Percentiles rank a stretch among this genome's conserved stretches.
phyloP scores from a whole-genome alignment of 2,888 invertebrate species.

The Pasiphila rectangulata region DNA sequence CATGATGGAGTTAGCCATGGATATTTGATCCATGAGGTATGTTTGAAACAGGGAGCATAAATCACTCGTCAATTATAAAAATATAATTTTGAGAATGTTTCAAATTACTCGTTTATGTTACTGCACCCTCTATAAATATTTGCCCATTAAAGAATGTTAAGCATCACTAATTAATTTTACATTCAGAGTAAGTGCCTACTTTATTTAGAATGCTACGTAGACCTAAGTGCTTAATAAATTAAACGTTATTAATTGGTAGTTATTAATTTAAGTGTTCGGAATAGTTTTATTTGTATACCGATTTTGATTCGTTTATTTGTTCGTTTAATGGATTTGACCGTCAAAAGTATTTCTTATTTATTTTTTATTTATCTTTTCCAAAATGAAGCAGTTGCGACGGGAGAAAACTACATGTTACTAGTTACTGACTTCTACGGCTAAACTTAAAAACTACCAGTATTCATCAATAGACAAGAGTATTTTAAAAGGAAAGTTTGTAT shows the following conservation, averaged over 20 bases:
- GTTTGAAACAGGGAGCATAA: conserved; percentile 44
- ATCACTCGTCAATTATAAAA: conserved; percentile 53
- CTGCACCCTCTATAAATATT: too few species aligned
- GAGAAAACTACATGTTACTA: too few species aligned
- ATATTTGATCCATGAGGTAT: conserved; percentile 42
- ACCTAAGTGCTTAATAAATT: conserved; percentile 37
- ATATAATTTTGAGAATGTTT: conserved; percentile 44
- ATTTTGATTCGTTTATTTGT: too few species aligned
- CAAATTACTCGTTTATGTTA: conserved; percentile 11
- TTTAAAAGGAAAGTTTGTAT: too few species aligned
- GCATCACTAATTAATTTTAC: conserved; percentile 40
- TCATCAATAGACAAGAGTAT: too few species aligned
- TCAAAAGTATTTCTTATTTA: too few species aligned
- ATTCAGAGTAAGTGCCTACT: conserved; percentile 35
- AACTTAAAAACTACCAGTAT: too few species aligned
- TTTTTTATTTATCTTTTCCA: too few species aligned
- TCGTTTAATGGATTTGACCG: too few species aligned
- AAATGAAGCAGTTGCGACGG: too few species aligned
- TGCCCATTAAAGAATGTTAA: conserved; percentile 32
- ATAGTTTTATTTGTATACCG: neutral
- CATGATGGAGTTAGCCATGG: conserved; percentile 45
- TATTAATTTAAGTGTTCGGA: conserved; percentile 22
- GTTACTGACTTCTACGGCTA: too few species aligned
- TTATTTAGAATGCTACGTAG: conserved; percentile 20
- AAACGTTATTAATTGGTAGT: conserved; percentile 35